phyloP scores from a whole-genome alignment of 2,888 invertebrate genomes.

The Philonicus albiceps region DNA sequence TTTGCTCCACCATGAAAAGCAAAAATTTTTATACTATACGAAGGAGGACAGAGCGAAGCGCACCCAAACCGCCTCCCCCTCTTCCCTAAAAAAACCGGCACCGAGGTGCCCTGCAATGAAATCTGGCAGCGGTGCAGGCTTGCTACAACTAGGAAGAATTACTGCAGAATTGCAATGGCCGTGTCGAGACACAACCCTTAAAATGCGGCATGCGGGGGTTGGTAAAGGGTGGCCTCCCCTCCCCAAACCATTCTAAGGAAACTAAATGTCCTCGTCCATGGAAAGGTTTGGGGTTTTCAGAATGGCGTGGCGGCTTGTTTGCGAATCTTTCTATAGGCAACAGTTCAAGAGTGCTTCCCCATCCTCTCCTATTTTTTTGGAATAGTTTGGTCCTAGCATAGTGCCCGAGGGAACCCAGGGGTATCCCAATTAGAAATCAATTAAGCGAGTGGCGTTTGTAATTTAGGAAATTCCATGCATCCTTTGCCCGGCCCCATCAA shows the following conservation, averaged over 20 bases:
- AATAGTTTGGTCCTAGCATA: not conserved
- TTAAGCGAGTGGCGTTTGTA: not conserved
- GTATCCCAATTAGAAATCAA: not conserved
- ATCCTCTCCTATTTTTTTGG: not conserved
- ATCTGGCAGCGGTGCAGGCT: not conserved
- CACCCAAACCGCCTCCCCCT: not conserved
- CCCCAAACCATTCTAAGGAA: not conserved
- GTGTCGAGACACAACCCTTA: not conserved
- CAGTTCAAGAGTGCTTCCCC: not conserved
- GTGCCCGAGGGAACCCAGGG: not conserved
- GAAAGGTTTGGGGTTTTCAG: not conserved
- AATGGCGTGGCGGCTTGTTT: not conserved
- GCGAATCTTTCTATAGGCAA: not conserved
- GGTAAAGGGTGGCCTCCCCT: not conserved
- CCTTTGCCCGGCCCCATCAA: not conserved
- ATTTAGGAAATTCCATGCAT: not conserved
- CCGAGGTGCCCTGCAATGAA: not conserved
- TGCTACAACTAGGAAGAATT: not conserved
- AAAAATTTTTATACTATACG: conserved; percentile 10
- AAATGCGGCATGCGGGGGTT: not conserved
- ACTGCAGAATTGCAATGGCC: not conserved
- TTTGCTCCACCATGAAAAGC: not conserved
- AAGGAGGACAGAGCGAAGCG: not conserved
- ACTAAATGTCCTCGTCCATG: not conserved
- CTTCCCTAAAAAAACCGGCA: not conserved